Conservation (phyloP, 2,797 vertebrate genomes). For the Lepus oiostolus region DNA sequence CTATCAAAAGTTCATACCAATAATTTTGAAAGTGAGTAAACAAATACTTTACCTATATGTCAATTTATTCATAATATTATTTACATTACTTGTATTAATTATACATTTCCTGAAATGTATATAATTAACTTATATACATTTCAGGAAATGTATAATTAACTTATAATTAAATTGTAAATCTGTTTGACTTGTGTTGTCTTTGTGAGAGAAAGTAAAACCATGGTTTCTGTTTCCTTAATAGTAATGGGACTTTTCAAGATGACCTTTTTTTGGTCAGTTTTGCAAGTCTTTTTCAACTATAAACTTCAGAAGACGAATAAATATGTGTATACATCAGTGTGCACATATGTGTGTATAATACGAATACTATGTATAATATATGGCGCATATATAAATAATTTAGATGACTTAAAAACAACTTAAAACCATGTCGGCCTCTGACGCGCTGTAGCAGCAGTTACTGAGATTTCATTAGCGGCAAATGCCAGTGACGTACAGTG, state of each 20-base stretch:
- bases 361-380: neutral
- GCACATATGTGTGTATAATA: neutral
- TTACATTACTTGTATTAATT: too few relatives aligned
- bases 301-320: neutral
- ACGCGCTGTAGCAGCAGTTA: neutral
- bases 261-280: neutral
- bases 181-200: neutral
- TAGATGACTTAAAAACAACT: neutral
- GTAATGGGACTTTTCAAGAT: slow-evolving; percentile 1
- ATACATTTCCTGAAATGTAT: too few relatives aligned
- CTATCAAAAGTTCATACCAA: neutral
- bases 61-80: neutral
- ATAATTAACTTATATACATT: too few relatives aligned
- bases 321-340: neutral
- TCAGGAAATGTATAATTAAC: too few relatives aligned
- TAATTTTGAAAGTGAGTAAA: slow-evolving; percentile 3
- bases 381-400: neutral
- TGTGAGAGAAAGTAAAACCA: neutral
- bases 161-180: neutral
- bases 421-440: neutral
- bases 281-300: neutral
- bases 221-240: neutral
- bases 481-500: neutral
- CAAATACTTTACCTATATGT: neutral
- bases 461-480: neutral